Base-by-base conservation (phyloP, 2,888 invertebrate species). In the Ligdia adustata region DNA sequence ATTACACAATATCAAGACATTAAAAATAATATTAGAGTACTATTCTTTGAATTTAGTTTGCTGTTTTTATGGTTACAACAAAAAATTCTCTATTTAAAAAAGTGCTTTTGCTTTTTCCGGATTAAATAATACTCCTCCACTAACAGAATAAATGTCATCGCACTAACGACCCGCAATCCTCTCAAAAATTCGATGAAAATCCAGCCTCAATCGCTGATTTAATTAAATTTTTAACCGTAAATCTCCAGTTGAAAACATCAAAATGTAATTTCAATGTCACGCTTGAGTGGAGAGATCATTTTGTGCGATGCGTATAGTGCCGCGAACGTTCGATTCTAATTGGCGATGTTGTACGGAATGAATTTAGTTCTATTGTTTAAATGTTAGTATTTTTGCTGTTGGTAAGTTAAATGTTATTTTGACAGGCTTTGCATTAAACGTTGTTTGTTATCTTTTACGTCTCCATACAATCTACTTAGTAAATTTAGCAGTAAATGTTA, bases 141-240 rank as follows among this genome's bases (percentile, higher is more conserved):
- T n/a, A n/a, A n/a, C n/a, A n/a, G 56, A 54, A 68, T 69, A 69
- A 70, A 70, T 64, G 66, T 61, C 62, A 64, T 64, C 53, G 41
- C 55, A 60, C 64, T 64, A 67, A 68, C 62, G 67, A 66, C 58
- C 54, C 58, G 53, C 58, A 64, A 66, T 57, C 53, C 54, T 55
- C 52, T 57, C 60, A 49, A 55, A 63, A 68, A 60, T 63, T 53
- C 52, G 59, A 57, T 49, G 60, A 62, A 62, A 63, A 62, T 54
- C 54, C 56, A 27, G 60, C 64, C 63, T 69, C 54, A 58, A 68
- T 66, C 60, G 57, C 51, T 54, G 62, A 61, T 72, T 78, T 75
- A 75, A 78, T 78, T 75, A 73, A 75, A 75, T 69, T 69, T 71
- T 69, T 57, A 58, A 55, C 62, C 67, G 62, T 74, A 69, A 76